Evolutionary conservation across 2,888 invertebrate genomes (phyloP).

Genomic region (Andrena minutula): DNA sequence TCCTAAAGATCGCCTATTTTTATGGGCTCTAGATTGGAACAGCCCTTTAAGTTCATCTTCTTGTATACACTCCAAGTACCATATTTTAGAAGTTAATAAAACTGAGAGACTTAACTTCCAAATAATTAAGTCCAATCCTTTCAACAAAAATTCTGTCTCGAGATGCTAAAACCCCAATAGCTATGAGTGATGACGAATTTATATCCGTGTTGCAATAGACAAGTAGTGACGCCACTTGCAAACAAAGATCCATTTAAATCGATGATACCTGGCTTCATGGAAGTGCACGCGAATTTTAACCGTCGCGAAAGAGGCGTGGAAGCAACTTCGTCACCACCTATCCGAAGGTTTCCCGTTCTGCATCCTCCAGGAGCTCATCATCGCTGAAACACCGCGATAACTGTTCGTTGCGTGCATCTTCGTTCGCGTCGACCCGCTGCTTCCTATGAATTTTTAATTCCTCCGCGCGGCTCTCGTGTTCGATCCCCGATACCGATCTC

Average conservation of each 20-base stretch:
- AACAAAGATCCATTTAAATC: conserved; percentile 26
- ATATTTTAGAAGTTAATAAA: too few relatives aligned
- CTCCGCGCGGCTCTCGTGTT: background rate
- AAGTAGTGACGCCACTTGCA: conserved; percentile 1
- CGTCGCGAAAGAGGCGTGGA: background rate
- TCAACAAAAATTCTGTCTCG: too few relatives aligned
- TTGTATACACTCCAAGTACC: too few relatives aligned
- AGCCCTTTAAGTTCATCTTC: too few relatives aligned
- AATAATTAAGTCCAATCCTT: too few relatives aligned
- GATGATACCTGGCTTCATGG: conserved; percentile 12
- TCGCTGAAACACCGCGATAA: background rate
- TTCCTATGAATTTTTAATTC: background rate
- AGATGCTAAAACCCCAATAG: too few relatives aligned
- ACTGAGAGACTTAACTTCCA: too few relatives aligned
- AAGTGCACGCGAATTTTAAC: conserved; percentile 23
- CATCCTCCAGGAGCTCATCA: too few relatives aligned
- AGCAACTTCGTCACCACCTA: conserved; percentile 4
- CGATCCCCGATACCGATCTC: conserved; percentile 1
- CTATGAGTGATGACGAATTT: too few relatives aligned
- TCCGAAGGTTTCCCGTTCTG: background rate
- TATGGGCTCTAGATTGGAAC: too few relatives aligned
- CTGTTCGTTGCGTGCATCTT: background rate
- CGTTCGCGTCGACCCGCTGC: background rate
- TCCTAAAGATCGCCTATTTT: too few relatives aligned
- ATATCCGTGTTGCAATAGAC: background rate